These are phyloP conservation scores for Sceloporus undulatus DNA, from an alignment of 2,113 vertebrate species.

Conservation along the genomic window DNA sequence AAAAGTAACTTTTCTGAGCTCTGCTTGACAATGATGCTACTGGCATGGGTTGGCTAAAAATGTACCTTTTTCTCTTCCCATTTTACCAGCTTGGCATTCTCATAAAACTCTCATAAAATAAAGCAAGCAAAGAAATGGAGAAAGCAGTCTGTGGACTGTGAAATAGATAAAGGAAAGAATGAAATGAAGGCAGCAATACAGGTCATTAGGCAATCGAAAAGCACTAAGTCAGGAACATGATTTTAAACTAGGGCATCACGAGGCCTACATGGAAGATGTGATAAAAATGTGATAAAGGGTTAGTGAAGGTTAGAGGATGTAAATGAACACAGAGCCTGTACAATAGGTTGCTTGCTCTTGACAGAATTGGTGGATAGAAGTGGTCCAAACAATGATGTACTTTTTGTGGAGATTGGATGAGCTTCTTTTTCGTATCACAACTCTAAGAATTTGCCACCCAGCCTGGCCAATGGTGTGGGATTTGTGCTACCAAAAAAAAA, in stretches of 20 bases:
- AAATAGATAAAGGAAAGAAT: not conserved
- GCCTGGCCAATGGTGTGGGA: not conserved
- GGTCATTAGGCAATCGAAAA: not conserved
- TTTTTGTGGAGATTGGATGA: no score
- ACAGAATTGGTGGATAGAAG: not conserved
- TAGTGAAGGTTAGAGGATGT: not conserved
- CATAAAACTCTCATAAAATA: not conserved
- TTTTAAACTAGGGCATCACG: constrained; percentile 4
- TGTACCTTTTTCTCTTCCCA: not conserved
- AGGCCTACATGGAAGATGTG: not conserved
- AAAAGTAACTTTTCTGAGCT: not conserved
- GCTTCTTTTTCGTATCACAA: not conserved
- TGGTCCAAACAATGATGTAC: not conserved
- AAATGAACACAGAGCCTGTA: not conserved
- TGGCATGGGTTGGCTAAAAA: not conserved
- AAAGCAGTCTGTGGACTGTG: constrained; percentile 8
- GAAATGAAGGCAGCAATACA: not conserved
- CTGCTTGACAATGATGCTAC: not conserved
- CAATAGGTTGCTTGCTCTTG: not conserved
- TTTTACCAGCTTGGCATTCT: not conserved
- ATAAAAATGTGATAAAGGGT: not conserved
- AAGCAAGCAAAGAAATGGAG: constrained; percentile 11
- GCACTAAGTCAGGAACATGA: constrained; percentile 11
- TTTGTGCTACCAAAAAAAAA: not conserved
- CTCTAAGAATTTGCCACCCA: not conserved